Conservation (phyloP, 2,113 vertebrate genomes). For the Cnemophilus loriae region DNA sequence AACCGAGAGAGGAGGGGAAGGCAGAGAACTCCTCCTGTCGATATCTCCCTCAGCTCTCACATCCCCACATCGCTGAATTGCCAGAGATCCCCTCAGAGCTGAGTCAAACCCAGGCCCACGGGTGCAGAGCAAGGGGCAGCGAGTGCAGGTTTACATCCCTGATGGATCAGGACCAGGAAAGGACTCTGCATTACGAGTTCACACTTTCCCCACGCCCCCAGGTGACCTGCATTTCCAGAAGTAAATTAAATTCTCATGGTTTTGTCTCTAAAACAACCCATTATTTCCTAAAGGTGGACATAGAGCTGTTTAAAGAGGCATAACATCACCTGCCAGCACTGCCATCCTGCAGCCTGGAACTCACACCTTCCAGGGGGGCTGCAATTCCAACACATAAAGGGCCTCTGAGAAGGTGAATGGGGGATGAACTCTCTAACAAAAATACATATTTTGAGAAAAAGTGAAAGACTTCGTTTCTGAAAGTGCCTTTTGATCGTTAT, state of each 20-base stretch:
- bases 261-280: not conserved
- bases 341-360: not conserved
- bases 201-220: not conserved
- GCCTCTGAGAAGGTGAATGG: not conserved
- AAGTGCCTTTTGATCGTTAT: not conserved
- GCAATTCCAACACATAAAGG: not conserved
- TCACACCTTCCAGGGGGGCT: not conserved
- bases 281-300: not conserved
- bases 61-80: not conserved
- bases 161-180: not conserved
- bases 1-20: not conserved
- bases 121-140: not conserved
- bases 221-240: not conserved
- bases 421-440: not conserved
- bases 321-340: not conserved
- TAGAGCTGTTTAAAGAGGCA: not conserved
- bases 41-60: not conserved
- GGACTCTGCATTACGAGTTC: not conserved
- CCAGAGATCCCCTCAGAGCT: not conserved
- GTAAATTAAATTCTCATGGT: not conserved
- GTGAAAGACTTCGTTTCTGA: not conserved
- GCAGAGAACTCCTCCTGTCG: not conserved
- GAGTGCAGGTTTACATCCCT: not conserved
- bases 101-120: fast-evolving
- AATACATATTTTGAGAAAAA: not conserved